phyloP scores from a whole-genome alignment of 2,888 invertebrate genomes.

The Argyresthia albistria region DNA sequence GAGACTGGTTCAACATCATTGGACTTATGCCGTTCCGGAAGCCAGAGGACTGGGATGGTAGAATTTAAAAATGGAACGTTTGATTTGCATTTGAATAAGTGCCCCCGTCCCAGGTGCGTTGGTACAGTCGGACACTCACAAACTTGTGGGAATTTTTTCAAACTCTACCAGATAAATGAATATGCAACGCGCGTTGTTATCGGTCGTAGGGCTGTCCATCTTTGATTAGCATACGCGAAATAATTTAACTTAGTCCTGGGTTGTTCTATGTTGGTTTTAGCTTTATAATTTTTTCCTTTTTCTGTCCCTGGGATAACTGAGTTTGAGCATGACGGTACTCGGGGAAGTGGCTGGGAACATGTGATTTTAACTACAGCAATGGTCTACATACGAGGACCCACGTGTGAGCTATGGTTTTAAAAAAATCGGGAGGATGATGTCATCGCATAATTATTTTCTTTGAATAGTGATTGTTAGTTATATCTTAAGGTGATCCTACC shows the following conservation, averaged over 20 bases:
- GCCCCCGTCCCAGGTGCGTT: slow-evolving; percentile 68
- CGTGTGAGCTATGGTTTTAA: slow-evolving; percentile 24
- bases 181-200: slow-evolving; percentile 53
- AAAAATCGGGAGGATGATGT: background rate
- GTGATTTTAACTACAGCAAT: slow-evolving; percentile 40
- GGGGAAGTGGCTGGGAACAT: slow-evolving; percentile 27
- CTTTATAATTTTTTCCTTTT: too few species aligned
- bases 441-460: background rate
- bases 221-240: slow-evolving; percentile 36
- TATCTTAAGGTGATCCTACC: too few species aligned
- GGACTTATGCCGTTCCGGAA: slow-evolving; percentile 69
- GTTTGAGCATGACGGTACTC: slow-evolving; percentile 36
- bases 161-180: slow-evolving; percentile 30
- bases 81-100: slow-evolving; percentile 74
- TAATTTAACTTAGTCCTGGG: background rate
- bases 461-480: too few species aligned
- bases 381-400: slow-evolving; percentile 28
- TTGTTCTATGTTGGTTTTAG: background rate
- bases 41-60: slow-evolving; percentile 66
- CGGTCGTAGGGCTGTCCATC: slow-evolving; percentile 25
- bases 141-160: slow-evolving; percentile 18
- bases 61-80: slow-evolving; percentile 73
- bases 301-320: background rate
- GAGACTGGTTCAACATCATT: slow-evolving; percentile 26
- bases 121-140: slow-evolving; percentile 49